Percentiles rank a stretch among this genome's conserved stretches.
Evolutionary conservation across 2,797 vertebrate genomes (phyloP).

Genomic region (Botia almorhae): DNA sequence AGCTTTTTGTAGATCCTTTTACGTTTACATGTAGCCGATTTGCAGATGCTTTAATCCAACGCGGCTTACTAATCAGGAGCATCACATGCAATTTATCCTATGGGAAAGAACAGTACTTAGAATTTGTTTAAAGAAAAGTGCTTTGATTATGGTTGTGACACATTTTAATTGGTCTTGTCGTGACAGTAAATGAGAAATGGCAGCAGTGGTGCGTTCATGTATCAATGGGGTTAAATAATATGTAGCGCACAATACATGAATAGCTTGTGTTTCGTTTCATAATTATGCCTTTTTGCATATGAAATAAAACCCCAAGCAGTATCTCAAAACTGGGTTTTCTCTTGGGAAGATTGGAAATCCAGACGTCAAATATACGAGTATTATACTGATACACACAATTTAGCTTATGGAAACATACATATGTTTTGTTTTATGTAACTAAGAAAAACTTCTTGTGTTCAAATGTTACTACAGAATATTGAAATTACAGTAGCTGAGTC

Average conservation of each 20-base stretch:
- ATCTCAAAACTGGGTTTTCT: not conserved
- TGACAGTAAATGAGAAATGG: too few species aligned
- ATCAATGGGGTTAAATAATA: too few species aligned
- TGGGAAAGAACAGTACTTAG: too few species aligned
- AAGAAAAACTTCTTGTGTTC: not conserved
- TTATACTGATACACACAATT: not conserved
- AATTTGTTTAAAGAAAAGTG: too few species aligned
- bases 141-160: too few species aligned
- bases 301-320: not conserved
- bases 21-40: not conserved
- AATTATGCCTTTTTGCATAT: conserved; percentile 12
- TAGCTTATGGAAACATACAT: not conserved
- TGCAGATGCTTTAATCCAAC: not conserved
- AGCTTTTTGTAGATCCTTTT: not conserved
- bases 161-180: too few species aligned
- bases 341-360: not conserved
- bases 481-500: conserved; percentile 58
- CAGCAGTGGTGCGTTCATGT: too few species aligned
- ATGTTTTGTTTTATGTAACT: not conserved
- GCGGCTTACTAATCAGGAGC: not conserved
- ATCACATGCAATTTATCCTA: too few species aligned
- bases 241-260: not conserved
- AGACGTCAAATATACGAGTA: not conserved
- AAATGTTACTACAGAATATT: conserved; percentile 64
- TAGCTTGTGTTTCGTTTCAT: not conserved